These are phyloP conservation scores for Laticauda colubrina DNA, from an alignment of 2,113 vertebrate species.

Conservation along the genomic window DNA sequence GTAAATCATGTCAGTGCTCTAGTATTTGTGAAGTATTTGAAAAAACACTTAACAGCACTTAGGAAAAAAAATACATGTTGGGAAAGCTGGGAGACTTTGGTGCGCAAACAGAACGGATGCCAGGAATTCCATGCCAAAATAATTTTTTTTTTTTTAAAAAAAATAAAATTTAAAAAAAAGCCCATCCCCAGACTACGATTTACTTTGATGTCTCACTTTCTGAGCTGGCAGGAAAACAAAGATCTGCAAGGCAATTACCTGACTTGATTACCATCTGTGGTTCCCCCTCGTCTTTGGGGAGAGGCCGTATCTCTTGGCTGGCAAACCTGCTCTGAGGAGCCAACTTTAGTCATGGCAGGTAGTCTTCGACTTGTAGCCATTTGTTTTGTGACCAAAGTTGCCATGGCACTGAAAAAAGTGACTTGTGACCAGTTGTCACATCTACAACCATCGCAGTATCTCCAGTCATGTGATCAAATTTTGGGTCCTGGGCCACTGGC, in stretches of 20 bases:
- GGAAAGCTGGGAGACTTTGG: background rate
- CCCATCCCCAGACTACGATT: background rate
- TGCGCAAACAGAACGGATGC: background rate
- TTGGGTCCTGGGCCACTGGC: no score
- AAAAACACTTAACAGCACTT: background rate
- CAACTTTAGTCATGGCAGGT: background rate
- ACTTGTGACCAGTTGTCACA: background rate
- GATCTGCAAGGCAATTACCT: background rate
- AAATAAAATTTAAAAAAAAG: background rate
- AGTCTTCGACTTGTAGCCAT: background rate
- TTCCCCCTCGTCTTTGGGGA: background rate
- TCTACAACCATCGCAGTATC: background rate
- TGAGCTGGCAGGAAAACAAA: background rate
- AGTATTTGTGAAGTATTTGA: background rate
- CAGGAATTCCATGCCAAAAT: background rate
- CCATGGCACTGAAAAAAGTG: background rate
- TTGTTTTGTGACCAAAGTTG: background rate
- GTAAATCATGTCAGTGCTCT: background rate
- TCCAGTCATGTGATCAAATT: background rate
- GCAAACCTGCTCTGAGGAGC: background rate
- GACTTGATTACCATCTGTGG: background rate
- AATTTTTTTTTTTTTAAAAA: background rate
- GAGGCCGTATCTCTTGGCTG: accelerated
- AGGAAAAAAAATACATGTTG: background rate
- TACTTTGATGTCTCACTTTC: background rate